These are phyloP conservation scores for Lithobates pipiens DNA, from an alignment of 2,797 vertebrate species.

Conservation along the genomic window DNA sequence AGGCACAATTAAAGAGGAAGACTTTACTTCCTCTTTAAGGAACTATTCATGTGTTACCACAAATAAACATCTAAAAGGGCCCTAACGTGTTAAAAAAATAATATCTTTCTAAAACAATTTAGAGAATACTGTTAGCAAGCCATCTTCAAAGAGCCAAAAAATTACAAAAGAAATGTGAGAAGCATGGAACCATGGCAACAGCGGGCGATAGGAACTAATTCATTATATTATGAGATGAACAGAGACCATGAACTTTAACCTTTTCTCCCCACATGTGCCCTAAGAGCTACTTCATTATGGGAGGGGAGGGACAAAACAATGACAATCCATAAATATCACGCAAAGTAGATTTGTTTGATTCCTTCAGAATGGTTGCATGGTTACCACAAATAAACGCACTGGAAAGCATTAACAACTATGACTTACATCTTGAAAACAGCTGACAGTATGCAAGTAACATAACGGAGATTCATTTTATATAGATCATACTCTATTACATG, in stretches of 20 bases:
- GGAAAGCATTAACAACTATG: slow-evolving; percentile 16
- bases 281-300: neutral
- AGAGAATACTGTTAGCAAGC: too few relatives aligned
- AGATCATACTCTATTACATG: neutral
- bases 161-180: too few relatives aligned
- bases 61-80: too few relatives aligned
- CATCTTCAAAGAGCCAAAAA: too few relatives aligned
- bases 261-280: neutral
- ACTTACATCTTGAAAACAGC: slow-evolving; percentile 39
- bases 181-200: too few relatives aligned
- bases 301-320: neutral
- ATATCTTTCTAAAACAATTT: too few relatives aligned
- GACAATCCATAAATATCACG: neutral
- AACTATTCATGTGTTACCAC: too few relatives aligned
- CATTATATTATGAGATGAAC: neutral
- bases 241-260: neutral
- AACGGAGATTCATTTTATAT: neutral
- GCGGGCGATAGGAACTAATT: too few relatives aligned
- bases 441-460: slow-evolving; percentile 6
- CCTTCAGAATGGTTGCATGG: slow-evolving; percentile 3
- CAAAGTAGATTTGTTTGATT: neutral
- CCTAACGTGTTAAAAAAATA: too few relatives aligned
- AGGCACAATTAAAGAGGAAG: too few relatives aligned
- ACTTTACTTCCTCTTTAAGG: too few relatives aligned
- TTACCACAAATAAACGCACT: slow-evolving; percentile 36